Base-by-base conservation (phyloP, 2,113 vertebrate genomes). In the Ochotona princeps region DNA sequence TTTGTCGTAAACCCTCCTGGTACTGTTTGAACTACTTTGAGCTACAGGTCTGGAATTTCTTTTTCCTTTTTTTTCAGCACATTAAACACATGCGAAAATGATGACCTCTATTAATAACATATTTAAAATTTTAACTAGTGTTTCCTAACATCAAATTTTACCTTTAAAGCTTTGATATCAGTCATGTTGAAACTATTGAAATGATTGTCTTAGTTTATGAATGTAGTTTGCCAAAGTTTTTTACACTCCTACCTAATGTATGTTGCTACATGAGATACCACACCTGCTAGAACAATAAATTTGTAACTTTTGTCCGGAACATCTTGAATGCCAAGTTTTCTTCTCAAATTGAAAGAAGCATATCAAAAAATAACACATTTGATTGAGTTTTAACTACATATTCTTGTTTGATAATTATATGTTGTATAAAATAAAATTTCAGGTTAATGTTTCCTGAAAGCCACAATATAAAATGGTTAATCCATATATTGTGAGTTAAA, bases 171-270 rank as follows among this genome's bases (percentile, higher is more conserved):
- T 97, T 95, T 92, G 89, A 94, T 95, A 94, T 20, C 91, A 79
- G 75, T 75, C 89, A 79, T 79, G 57, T 82, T 92, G 89, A 95
- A 96, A 96, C 87, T 94, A 81, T 66, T 94, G 91, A 92, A 95
- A 63, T 28, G 47, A 86, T 83, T 70, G 65, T 93, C 84, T 87
- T 93, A 79, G 85, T 92, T 92, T 95, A 82, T 91, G 94, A 92
- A 88, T 11, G 7, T 28, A 90, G 81, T 21, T 66, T 81, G 76
- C 82, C 73, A 49, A 80, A 12, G 38, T 21, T 92, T 79, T 84
- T 73, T 78, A 57, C 28, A 82, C 60, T 75, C 84, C 72, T 89
- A 75, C 74, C 21, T 7, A 1, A 20, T 21, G 13, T 4, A 30
- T 20, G 94, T 47, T 20, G 61, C 49, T 70, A 51, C 8, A 76